A percentile compares a stretch with the other conserved stretches of the same genome.
phyloP scores from a whole-genome alignment of 2,113 vertebrate genomes.

The Emydura subglobosa region DNA sequence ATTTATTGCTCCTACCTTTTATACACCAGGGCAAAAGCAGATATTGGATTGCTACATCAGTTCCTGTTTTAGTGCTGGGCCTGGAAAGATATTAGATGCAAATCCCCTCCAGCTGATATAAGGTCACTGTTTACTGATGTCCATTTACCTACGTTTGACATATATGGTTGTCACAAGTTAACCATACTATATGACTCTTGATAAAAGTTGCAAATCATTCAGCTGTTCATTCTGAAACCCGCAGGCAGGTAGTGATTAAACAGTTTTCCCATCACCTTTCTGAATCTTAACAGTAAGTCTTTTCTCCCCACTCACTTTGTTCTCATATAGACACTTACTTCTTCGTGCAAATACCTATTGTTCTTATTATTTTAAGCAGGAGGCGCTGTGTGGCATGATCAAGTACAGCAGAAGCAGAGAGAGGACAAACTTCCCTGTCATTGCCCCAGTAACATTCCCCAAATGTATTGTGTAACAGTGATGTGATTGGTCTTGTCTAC shows the following conservation, averaged over 20 bases:
- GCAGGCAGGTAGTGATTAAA: not conserved
- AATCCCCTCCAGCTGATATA: constrained; percentile 18
- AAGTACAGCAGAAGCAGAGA: not conserved
- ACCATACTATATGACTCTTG: not conserved
- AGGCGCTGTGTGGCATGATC: not conserved
- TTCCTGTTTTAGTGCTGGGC: not conserved
- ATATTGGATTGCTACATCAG: not conserved
- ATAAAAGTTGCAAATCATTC: not conserved
- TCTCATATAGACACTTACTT: not conserved
- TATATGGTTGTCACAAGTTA: not conserved
- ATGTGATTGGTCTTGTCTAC: not conserved
- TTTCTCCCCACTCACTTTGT: not conserved
- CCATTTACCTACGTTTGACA: not conserved
- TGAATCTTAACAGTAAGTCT: not conserved
- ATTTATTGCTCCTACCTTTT: not conserved
- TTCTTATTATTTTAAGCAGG: not conserved
- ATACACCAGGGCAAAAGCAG: not conserved
- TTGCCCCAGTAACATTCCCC: not conserved
- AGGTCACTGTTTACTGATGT: not conserved
- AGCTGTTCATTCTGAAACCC: not conserved
- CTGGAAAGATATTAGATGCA: constrained; percentile 28
- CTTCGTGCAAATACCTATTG: no score
- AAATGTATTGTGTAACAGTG: no score
- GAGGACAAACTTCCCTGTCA: not conserved
- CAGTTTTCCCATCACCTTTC: not conserved